These are phyloP conservation scores for Pseudomyrmex pallidus DNA, from an alignment of 1,140 invertebrate genomes.

Conservation along the genomic window DNA sequence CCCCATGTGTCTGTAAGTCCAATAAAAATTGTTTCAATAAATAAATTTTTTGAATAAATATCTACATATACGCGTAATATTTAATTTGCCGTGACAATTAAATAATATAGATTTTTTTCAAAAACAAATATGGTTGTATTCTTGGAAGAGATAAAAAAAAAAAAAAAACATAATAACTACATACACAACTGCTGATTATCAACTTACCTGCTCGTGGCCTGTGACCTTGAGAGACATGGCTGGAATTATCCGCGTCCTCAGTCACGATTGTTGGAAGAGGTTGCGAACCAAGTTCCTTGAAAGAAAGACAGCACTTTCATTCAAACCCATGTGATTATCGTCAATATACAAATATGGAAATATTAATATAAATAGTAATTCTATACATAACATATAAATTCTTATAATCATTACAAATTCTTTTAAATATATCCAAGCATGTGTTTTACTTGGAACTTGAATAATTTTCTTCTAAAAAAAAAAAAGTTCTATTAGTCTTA, in stretches of 20 bases:
- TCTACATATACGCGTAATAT: not conserved
- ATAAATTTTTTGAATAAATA: not conserved
- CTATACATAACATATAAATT: too few relatives aligned
- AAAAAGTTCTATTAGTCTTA: too few relatives aligned
- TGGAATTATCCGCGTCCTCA: constrained; percentile 82
- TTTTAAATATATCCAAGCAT: too few relatives aligned
- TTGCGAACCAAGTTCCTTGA: constrained; percentile 88
- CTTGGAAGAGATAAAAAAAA: not conserved
- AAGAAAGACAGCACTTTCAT: constrained; percentile 70
- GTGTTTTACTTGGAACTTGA: too few relatives aligned
- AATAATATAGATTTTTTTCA: not conserved
- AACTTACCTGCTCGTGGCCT: constrained; percentile 81
- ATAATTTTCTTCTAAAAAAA: too few relatives aligned
- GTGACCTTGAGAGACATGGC: constrained; percentile 76
- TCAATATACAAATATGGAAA: not conserved
- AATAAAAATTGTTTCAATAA: not conserved
- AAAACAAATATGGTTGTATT: not conserved
- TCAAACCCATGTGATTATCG: constrained; percentile 26
- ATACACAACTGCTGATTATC: constrained; percentile 8
- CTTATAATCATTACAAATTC: too few relatives aligned
- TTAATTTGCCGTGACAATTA: not conserved
- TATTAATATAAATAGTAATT: too few relatives aligned
- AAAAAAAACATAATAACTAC: not conserved
- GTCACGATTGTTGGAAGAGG: constrained; percentile 86
- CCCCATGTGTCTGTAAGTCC: constrained; percentile 87